These are phyloP conservation scores for Spheniscus humboldti DNA, from an alignment of 2,797 vertebrate genomes.

Conservation along the genomic window DNA sequence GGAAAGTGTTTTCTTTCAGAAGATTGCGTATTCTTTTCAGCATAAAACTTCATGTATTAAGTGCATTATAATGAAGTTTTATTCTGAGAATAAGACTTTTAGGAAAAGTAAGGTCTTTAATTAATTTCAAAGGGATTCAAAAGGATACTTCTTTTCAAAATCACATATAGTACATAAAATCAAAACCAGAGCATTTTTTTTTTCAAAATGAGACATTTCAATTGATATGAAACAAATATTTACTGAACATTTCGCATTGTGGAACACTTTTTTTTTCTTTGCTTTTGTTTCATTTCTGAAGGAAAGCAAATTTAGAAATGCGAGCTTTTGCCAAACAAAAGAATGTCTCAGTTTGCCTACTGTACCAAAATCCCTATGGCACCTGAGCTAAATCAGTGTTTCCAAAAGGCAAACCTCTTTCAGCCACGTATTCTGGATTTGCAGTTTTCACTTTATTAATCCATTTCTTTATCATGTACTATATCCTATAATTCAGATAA, in stretches of 20 bases:
- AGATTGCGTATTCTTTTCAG: rapidly evolving
- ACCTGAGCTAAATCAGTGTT: not conserved
- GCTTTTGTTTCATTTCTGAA: not conserved
- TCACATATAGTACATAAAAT: not conserved
- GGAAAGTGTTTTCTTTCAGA: not conserved
- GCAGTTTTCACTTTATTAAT: not conserved
- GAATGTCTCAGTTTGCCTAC: not conserved
- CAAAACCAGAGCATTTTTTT: not conserved
- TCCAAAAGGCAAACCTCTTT: not conserved
- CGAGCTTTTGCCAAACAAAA: not conserved
- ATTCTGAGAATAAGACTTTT: not conserved
- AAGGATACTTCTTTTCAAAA: not conserved
- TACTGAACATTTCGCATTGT: not conserved
- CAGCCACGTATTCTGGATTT: not conserved
- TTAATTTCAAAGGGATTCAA: not conserved
- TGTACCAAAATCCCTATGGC: not conserved
- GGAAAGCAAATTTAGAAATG: not conserved
- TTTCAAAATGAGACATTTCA: not conserved
- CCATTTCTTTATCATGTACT: not conserved
- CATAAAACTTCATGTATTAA: not conserved
- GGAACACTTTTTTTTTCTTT: not conserved
- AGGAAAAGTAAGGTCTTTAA: not conserved
- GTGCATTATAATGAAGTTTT: not conserved
- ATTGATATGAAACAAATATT: not conserved
- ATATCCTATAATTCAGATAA: not conserved